Evolutionary conservation across 2,888 invertebrate species (phyloP), one percentile per base, ranked within the genome.

Genomic region (Acrobasis consociella): DNA sequence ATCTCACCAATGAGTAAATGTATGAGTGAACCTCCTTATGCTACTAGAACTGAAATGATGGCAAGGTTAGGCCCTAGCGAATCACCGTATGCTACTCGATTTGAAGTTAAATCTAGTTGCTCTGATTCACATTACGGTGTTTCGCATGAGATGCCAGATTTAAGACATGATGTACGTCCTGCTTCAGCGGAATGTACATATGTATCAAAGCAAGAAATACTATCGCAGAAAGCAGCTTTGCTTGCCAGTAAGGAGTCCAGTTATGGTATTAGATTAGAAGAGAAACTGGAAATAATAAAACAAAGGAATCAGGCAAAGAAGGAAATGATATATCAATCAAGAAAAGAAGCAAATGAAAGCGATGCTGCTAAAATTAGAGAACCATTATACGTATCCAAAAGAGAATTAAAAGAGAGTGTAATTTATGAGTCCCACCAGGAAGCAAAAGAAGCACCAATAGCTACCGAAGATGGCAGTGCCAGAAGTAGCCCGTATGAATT

Each of bases 261-360:
- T 46, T 91, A 89, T 63, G 82, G 85, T 42, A 81, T 81, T 62
- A 81, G 85, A 62, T 72, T 91, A 53, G 93, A 93, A 73, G 93
- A 93, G 63, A 93, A 93, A 70, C 76, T 93, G 49, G 93, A 93
- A 80, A 90, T 93, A 55, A 93, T 93, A 65, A 92, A 91, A 72
- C 91, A 93, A 74, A 86, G 93, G 67, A 93, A 93, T 69, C 92
- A 93, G 75, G 93, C 93, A 2, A 93, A 93, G 67, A 93, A 93
- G 66, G 93, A 93, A 68, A 85, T 91, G 82, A 93, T 93, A 66
- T 93, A 93, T 75, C 93, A 93, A 74, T 88, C 91, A 15, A 85
- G 92, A 69, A 88, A 91, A 69, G 93, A 93, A 73, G 88, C 87
- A 1, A 91, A 89, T 69, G 92, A 92, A 73, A 85, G 89, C 67